These are phyloP conservation scores for Passer montanus DNA, from an alignment of 2,113 vertebrate species.

Conservation along the genomic window DNA sequence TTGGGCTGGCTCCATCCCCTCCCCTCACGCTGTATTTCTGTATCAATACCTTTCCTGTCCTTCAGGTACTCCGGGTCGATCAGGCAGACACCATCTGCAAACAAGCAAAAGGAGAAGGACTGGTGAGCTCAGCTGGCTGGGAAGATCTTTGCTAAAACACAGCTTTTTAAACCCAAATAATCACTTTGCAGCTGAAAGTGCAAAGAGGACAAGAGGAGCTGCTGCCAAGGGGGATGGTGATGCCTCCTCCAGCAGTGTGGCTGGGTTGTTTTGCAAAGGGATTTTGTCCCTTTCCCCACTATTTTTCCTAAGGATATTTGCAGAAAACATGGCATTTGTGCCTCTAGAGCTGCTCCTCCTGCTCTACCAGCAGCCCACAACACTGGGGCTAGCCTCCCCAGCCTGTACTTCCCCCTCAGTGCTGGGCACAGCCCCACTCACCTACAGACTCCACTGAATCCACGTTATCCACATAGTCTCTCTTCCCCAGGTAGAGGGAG, in stretches of 20 bases:
- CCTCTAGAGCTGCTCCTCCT: neutral
- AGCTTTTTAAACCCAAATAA: neutral
- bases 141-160: neutral
- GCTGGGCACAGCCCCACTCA: slow-evolving; percentile 53
- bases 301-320: neutral
- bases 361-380: neutral
- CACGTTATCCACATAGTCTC: slow-evolving; percentile 88
- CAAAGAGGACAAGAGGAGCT: neutral
- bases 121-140: fast-evolving
- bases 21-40: fast-evolving
- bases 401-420: neutral
- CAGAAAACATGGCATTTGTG: neutral
- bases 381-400: fast-evolving
- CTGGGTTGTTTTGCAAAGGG: neutral
- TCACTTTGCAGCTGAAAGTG: neutral
- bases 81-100: slow-evolving; percentile 84
- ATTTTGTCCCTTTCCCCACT: neutral
- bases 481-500: slow-evolving; percentile 86
- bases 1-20: neutral
- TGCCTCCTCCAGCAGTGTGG: neutral
- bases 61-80: slow-evolving; percentile 83
- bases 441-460: slow-evolving; percentile 81
- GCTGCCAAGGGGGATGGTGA: fast-evolving
- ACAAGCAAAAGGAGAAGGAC: neutral
- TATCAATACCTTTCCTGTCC: slow-evolving; percentile 82